A percentile compares a stretch with the other conserved stretches of the same genome.
phyloP scores from a whole-genome alignment of 2,888 invertebrate genomes.

The Nasonovia ribisnigri region DNA sequence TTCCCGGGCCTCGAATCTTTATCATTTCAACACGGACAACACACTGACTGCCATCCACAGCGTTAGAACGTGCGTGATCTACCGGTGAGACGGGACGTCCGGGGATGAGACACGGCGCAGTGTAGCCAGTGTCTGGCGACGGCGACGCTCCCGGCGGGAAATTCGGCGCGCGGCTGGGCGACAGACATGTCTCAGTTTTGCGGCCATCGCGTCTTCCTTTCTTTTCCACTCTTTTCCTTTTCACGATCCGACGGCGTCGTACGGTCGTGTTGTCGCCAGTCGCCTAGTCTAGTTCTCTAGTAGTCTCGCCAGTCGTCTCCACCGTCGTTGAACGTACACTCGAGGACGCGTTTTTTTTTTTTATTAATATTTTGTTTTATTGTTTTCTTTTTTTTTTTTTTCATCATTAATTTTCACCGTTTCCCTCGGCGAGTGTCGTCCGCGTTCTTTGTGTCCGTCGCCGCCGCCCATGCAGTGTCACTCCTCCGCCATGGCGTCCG shows the following conservation, averaged over 20 bases:
- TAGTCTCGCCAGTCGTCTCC: neutral
- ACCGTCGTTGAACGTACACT: neutral
- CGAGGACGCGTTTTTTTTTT: neutral
- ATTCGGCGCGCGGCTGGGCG: neutral
- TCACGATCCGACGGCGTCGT: constrained; percentile 39
- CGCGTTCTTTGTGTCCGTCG: constrained; percentile 49
- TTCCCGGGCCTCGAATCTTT: too few relatives aligned
- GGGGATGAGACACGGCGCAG: neutral
- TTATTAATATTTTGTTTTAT: constrained; percentile 43
- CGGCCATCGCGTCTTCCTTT: constrained; percentile 62
- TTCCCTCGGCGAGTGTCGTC: constrained; percentile 5
- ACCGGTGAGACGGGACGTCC: neutral
- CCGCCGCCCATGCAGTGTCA: constrained; percentile 53
- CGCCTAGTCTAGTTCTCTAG: neutral
- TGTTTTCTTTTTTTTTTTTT: constrained; percentile 8
- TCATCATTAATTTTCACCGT: neutral
- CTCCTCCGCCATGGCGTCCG: constrained; percentile 59
- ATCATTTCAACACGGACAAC: neutral
- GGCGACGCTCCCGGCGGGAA: neutral
- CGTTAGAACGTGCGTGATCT: neutral
- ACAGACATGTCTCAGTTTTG: constrained; percentile 31
- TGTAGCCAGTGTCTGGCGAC: neutral
- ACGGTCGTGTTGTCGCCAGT: constrained; percentile 44
- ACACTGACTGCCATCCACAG: too few relatives aligned
- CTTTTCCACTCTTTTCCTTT: constrained; percentile 53